Evolutionary conservation across 2,797 vertebrate species (phyloP), one percentile per base, ranked within the genome.

Genomic region (Taenioides sp.): DNA sequence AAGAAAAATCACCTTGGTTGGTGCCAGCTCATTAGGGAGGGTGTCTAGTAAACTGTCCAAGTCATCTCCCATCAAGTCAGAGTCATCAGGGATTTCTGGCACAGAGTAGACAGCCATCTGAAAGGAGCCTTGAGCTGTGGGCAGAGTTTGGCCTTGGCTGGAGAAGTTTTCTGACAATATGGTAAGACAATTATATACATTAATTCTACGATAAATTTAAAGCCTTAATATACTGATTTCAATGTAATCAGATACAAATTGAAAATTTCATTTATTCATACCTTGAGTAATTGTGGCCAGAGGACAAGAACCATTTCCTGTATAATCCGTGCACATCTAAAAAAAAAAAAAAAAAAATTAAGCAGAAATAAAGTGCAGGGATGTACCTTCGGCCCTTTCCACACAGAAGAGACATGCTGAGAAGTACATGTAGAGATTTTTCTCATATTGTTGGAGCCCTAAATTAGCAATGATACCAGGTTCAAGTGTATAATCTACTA

Each of bases 1-100:
- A 47, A 47, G 14, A 16, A 47, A 43, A 47, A 17, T 47, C 14
- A 89, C 92, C 89, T 80, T 70, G 2, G 72, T 3, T n/a, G 79
- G 25, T 4, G 78, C 80, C 0, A 77, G 76, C 27, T 85, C 79
- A 10, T 78, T 70, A 1, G 88, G 73, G 27, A 91, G 69, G 52
- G 92, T 93, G 88, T 99, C 97, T 49, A 99, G 92, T 50, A 98
- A 92, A 5, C 89, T 94, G 87, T 99, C 97, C 72, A 99, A 79
- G 84, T 98, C 97, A 0, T 97, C 96, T 57, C 96, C 97, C 57
- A 98, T 94, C 77, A 98, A 86, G 54, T 96, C 97, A 0, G 87
- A 92, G 34, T 97, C 96, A 86, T 0, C 0, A 40, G 31, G 14
- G 0, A 20, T 20, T 59, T 72, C 91, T 0, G 92, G 78, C 11